These are phyloP conservation scores for Poecilia velifera DNA, from an alignment of 2,797 vertebrate species.

Conservation along the genomic window DNA sequence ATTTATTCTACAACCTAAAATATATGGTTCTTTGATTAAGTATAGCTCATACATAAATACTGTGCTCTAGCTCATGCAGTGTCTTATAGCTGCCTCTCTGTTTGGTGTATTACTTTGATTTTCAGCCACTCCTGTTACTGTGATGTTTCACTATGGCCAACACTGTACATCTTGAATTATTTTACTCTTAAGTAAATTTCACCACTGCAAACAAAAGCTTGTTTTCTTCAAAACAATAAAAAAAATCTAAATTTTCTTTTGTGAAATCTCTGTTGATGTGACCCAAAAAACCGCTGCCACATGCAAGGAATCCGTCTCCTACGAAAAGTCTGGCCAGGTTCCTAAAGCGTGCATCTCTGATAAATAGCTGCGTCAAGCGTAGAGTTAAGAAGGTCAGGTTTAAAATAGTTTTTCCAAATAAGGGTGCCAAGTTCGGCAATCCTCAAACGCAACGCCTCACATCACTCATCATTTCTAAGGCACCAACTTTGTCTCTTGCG, in stretches of 20 bases:
- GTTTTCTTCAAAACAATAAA: neutral
- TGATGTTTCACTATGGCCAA: slow-evolving; percentile 50
- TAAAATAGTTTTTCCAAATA: slow-evolving; percentile 48
- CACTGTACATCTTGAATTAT: slow-evolving; percentile 51
- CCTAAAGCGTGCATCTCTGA: slow-evolving; percentile 39
- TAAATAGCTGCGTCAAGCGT: slow-evolving; percentile 26
- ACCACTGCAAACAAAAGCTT: neutral
- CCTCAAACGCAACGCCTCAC: slow-evolving; percentile 6
- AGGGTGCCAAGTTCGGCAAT: slow-evolving; percentile 12
- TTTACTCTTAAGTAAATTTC: slow-evolving; percentile 43
- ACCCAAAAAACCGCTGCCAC: neutral
- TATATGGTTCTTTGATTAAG: slow-evolving; percentile 33
- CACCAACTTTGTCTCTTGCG: neutral
- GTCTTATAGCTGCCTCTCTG: slow-evolving; percentile 5
- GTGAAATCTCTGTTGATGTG: neutral
- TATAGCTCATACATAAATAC: slow-evolving; percentile 10
- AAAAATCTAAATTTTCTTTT: neutral
- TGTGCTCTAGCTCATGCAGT: slow-evolving; percentile 6
- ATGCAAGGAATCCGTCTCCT: slow-evolving; percentile 11
- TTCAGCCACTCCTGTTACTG: slow-evolving; percentile 34
- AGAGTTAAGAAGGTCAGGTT: slow-evolving; percentile 31
- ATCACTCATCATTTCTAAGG: neutral
- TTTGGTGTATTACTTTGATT: slow-evolving; percentile 26
- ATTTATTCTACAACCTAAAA: slow-evolving; percentile 46
- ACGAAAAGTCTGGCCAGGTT: slow-evolving; percentile 40